Evolutionary conservation across 1,140 invertebrate genomes (phyloP).

Genomic region (Bradysia coprophila): DNA sequence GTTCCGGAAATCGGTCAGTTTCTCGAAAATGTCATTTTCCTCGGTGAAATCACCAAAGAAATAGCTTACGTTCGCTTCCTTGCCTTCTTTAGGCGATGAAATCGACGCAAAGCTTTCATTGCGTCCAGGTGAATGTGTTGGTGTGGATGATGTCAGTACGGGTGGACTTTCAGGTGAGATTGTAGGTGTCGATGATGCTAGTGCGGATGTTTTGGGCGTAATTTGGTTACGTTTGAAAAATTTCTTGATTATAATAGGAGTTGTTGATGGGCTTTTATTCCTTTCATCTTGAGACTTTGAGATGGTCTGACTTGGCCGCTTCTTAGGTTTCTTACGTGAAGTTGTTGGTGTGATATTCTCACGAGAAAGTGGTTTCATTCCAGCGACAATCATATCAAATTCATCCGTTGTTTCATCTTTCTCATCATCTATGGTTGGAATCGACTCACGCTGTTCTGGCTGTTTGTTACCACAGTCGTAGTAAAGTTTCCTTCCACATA

Average conservation of each 20-base stretch:
- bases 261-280: too few species aligned
- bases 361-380: slow-evolving; percentile 1
- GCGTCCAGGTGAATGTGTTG: too few species aligned
- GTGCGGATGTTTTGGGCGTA: too few species aligned
- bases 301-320: too few species aligned
- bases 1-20: not conserved
- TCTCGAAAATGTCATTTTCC: not conserved
- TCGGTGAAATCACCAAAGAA: not conserved
- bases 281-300: too few species aligned
- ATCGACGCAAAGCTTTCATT: too few species aligned
- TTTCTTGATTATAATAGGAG: too few species aligned
- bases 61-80: not conserved
- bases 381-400: slow-evolving; percentile 6
- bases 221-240: not conserved
- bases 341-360: not conserved
- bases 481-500: not conserved
- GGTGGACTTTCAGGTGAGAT: too few species aligned
- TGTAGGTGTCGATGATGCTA: too few species aligned
- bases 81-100: too few species aligned
- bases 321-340: not conserved
- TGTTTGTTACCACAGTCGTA: not conserved
- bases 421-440: not conserved
- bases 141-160: too few species aligned
- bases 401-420: slow-evolving; percentile 10
- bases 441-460: not conserved